Conservation (phyloP, 2,113 vertebrate genomes). For the Ophthalmotilapia sp. region DNA sequence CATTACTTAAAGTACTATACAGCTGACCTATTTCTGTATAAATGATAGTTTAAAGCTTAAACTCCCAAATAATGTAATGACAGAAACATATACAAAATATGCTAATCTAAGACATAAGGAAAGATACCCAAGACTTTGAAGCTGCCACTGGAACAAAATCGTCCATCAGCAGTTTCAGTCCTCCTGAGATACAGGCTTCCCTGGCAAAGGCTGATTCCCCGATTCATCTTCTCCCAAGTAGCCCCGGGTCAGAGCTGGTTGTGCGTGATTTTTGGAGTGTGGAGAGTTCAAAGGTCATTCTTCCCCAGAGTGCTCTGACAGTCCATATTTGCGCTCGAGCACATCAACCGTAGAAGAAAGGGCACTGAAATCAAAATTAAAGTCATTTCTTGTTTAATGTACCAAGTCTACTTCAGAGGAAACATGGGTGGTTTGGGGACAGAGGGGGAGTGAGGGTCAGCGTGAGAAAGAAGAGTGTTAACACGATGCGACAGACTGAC, state of each 20-base stretch:
- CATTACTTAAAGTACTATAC: not conserved
- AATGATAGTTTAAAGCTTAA: not conserved
- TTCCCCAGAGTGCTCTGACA: conserved; percentile 53
- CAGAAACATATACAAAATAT: not conserved
- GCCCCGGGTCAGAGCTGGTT: not conserved
- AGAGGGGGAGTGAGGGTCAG: not conserved
- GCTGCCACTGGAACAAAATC: not conserved
- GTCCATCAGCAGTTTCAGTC: not conserved
- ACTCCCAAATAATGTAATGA: not conserved
- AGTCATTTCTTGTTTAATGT: conserved; percentile 8
- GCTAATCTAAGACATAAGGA: not conserved
- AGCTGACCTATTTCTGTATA: not conserved
- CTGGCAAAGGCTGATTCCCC: not conserved
- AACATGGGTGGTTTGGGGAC: not conserved
- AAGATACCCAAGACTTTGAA: not conserved
- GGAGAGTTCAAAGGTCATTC: conserved; percentile 24
- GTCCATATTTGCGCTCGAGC: conserved; percentile 78
- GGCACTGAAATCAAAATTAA: conserved; percentile 71
- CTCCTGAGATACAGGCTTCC: not conserved
- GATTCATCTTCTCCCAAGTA: not conserved
- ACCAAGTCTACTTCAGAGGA: not conserved
- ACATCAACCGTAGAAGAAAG: conserved; percentile 75
- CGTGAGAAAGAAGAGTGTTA: not conserved
- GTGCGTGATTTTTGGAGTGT: conserved; percentile 10
- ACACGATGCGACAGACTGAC: not conserved